Percentiles rank a stretch among this genome's conserved stretches.
Conservation (phyloP, 2,113 vertebrate genomes). For the Cichladusa arquata region DNA sequence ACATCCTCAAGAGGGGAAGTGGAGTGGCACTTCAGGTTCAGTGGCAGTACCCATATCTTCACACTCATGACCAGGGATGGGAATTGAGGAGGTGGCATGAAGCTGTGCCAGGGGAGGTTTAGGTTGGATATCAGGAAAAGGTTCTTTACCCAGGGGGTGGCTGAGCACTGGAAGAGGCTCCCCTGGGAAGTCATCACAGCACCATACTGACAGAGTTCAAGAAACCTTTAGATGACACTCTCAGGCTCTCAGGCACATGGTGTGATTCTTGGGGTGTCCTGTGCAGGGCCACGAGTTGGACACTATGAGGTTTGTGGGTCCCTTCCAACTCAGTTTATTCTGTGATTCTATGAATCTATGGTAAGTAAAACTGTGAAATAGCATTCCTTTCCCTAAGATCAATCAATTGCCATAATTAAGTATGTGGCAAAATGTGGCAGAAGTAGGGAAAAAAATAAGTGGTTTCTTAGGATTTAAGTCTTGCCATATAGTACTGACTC, state of each 20-base stretch:
- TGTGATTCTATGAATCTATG: neutral
- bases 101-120: neutral
- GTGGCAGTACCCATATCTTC: neutral
- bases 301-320: no score
- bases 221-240: neutral
- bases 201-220: neutral
- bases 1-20: neutral
- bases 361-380: neutral
- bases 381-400: neutral
- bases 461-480: neutral
- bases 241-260: neutral
- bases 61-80: neutral
- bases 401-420: neutral
- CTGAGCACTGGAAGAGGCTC: fast-evolving
- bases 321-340: neutral
- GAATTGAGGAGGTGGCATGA: neutral
- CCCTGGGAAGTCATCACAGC: no score
- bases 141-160: neutral
- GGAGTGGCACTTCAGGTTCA: neutral
- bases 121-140: neutral
- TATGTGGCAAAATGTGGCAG: neutral
- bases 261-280: no score
- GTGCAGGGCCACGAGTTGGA: neutral
- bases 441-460: neutral
- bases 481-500: neutral